Conservation (phyloP, 1,140 invertebrate species). For the Drosophila murphyi region DNA sequence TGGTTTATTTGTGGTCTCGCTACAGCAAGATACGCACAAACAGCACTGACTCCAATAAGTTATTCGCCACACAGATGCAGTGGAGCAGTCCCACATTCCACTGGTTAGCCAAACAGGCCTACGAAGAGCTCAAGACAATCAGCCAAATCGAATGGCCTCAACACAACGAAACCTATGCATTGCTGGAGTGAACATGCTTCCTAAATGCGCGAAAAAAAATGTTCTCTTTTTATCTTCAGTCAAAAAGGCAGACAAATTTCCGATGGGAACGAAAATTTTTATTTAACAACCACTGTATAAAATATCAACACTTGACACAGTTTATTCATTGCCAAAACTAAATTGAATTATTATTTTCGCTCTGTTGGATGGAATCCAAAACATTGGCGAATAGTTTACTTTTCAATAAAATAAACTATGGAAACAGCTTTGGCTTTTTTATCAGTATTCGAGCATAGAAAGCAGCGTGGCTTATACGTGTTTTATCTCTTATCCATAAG, state of each 20-base stretch:
- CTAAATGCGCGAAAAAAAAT: no score
- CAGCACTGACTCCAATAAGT: neutral
- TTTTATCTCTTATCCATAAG: neutral
- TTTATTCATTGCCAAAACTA: no score
- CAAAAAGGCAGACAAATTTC: no score
- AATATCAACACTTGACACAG: no score
- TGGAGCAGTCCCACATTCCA: conserved; percentile 56
- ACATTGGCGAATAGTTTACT: no score
- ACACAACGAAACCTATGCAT: neutral
- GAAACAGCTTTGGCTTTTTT: no score
- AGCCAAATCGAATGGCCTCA: conserved; percentile 43
- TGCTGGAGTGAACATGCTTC: neutral
- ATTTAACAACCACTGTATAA: no score
- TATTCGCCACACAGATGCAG: neutral
- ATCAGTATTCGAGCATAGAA: no score
- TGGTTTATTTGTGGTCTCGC: conserved; percentile 54
- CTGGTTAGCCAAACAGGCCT: conserved; percentile 63
- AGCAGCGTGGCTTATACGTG: neutral
- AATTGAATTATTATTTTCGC: no score
- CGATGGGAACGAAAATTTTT: no score
- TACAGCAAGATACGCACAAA: conserved; percentile 20
- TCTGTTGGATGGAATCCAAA: no score
- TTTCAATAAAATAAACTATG: no score
- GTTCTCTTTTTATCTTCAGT: neutral
- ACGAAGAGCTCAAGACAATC: conserved; percentile 26